Base-by-base conservation (phyloP, 1,140 invertebrate genomes). In the Vollenhovia emeryi region DNA sequence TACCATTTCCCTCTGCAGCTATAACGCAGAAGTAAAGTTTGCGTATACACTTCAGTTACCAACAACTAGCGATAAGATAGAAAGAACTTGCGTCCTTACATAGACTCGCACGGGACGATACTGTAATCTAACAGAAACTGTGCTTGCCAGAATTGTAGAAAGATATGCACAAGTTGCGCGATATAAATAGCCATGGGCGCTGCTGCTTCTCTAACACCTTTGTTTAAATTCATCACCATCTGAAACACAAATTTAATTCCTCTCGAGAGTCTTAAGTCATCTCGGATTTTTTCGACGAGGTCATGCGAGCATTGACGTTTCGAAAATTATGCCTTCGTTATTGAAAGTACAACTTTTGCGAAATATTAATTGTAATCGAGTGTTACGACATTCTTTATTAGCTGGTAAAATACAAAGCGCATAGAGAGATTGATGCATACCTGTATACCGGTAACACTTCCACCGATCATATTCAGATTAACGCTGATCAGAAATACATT, bases 51-150 rank as follows among this genome's bases (percentile, higher is more conserved):
- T n/a, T 21, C 7, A 36, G 3, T 33, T 43, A 43, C 18, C n/a
- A 36, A 62, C 9, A 43, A 40, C 3, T n/a, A 24, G 15, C 2
- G 15, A 43, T 30, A 71, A n/a, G 21, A 18, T 1, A n/a, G 21
- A 48, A 9, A 52, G 15, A 79, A 2, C 15, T n/a, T 69, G 8
- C 7, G 50, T 66, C 36, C 62, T 79, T 79, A 79, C 62, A 79
- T 79, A 86, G 85, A 86, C 86, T 89, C 83, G 78, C 78, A 88
- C 76, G 87, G 89, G 89, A 91, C 71, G 88, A 83, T 85, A 89
- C 89, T 88, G 85, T 91, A 90, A 84, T 90, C 91, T 84, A 89
- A 86, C 84, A 88, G 85, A 82, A 82, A 88, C 80, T 84, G 89
- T 84, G 87, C 86, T 84, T 79, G 76, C 60, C 76, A 79, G 13